Evolutionary conservation across 2,888 invertebrate genomes (phyloP), one percentile per base, ranked within the genome.

Genomic region (Chrysolina oricalcia): DNA sequence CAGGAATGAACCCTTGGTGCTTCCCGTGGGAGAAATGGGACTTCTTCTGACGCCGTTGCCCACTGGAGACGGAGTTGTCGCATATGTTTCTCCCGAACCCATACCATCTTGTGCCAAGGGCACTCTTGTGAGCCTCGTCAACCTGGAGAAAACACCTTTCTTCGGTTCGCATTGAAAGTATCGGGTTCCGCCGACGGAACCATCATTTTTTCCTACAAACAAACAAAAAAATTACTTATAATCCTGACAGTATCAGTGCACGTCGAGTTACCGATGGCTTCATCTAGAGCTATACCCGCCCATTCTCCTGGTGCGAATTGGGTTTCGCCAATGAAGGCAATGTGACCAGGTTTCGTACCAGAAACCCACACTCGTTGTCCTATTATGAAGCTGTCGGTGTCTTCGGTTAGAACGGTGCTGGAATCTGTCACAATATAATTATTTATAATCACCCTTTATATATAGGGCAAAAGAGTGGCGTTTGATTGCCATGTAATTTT

Each of bases 251-350:
- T 35, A 21, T 13, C 5, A 1, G 2, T 11, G 11, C 53, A 21
- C 19, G 19, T 21, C 21, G 11, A 13, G 90, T 90, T 91, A 95
- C 98, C 99, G 85, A 96, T 94, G 53, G 97, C 93, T 83, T 98
- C 97, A 89, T 98, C 98, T 81, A 99, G 93, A 77, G 97, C 98
- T 76, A 99, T 94, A 67, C 98, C 99, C 66, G 98, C 98, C 98
- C 98, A 99, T 81, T 98, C 97, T 76, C 99, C 99, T 21, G 97
- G 97, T 17, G 98, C 98, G 90, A 99, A 98, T 88, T 98, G 96
- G 69, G 98, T 97, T 86, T 97, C 97, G 41, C 98, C 97, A 73
- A 98, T 94, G 89, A 95, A 98, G 53, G 97, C 96, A 82, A 99
- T 96, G 86, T 94, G 94, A 46, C 98, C 98, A 2, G 97, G 93